Evolutionary conservation across 1,140 invertebrate species (phyloP).

Genomic region (Cepaea nemoralis): DNA sequence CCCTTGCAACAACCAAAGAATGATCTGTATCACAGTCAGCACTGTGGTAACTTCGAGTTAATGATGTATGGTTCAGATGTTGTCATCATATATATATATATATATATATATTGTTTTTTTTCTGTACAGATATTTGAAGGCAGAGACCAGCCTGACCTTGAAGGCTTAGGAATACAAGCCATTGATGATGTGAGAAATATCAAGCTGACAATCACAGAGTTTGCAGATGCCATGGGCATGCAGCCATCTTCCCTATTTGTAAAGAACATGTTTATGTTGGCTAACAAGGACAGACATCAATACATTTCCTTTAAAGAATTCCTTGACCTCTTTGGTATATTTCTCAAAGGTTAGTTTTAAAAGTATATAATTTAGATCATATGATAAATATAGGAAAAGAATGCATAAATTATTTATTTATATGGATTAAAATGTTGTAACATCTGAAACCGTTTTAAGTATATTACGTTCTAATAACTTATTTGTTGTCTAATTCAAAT

Average conservation of each 20-base stretch:
- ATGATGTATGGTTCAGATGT: no score
- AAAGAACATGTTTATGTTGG: slow-evolving; percentile 98
- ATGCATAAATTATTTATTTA: no score
- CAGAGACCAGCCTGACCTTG: not conserved
- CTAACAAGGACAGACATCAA: slow-evolving; percentile 94
- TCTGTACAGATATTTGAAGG: slow-evolving; percentile 44
- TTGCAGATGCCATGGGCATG: slow-evolving; percentile 97
- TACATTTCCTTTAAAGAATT: slow-evolving; percentile 98
- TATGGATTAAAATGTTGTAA: no score
- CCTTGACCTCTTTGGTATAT: slow-evolving; percentile 90
- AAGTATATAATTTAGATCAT: no score
- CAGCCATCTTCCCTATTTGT: slow-evolving; percentile 95
- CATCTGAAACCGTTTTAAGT: no score
- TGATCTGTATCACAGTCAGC: no score
- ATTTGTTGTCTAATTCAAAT: slow-evolving; percentile 70
- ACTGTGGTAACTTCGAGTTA: no score
- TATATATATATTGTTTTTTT: no score
- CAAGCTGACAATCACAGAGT: slow-evolving; percentile 79
- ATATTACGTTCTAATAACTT: not conserved
- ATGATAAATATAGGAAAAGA: no score
- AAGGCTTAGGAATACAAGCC: slow-evolving; percentile 28
- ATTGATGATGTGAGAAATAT: slow-evolving; percentile 48
- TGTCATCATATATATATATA: no score
- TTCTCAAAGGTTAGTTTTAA: slow-evolving; percentile 73
- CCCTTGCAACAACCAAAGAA: no score